Percentiles rank a stretch among this genome's conserved stretches.
phyloP scores from a whole-genome alignment of 2,888 invertebrate species.

The Conomelus anceps region DNA sequence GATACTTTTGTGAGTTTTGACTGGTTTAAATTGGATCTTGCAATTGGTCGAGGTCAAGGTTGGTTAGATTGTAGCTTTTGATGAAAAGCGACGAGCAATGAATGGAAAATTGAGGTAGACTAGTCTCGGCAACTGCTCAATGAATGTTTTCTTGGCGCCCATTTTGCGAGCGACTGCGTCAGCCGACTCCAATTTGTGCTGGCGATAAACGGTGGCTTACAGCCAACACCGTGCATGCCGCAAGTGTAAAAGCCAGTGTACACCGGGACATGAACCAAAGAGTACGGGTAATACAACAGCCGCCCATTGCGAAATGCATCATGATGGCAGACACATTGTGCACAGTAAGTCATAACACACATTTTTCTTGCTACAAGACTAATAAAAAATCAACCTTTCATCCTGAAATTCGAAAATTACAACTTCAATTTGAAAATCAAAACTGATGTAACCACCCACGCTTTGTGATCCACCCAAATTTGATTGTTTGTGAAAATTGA shows the following conservation, averaged over 20 bases:
- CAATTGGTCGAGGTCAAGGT: neutral
- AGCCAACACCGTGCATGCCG: neutral
- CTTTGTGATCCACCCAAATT: neutral
- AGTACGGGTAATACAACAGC: neutral
- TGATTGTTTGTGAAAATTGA: neutral
- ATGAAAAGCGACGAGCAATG: neutral
- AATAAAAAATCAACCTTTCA: neutral
- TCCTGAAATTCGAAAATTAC: neutral
- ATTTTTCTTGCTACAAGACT: neutral
- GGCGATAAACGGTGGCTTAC: neutral
- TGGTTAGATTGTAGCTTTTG: neutral
- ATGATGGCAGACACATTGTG: conserved; percentile 16
- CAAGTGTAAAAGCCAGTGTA: neutral
- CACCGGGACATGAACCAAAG: neutral
- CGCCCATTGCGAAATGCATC: conserved; percentile 8
- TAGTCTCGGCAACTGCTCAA: neutral
- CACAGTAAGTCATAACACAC: conserved; percentile 1
- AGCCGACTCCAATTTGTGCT: neutral
- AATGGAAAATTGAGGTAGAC: neutral
- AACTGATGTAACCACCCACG: neutral
- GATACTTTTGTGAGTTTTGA: neutral
- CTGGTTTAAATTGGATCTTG: no score
- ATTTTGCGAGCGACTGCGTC: neutral
- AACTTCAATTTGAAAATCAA: neutral
- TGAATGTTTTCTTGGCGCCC: no score